Evolutionary conservation across 2,113 vertebrate genomes (phyloP), one percentile per base, ranked within the genome.

Genomic region (Abramis brama): DNA sequence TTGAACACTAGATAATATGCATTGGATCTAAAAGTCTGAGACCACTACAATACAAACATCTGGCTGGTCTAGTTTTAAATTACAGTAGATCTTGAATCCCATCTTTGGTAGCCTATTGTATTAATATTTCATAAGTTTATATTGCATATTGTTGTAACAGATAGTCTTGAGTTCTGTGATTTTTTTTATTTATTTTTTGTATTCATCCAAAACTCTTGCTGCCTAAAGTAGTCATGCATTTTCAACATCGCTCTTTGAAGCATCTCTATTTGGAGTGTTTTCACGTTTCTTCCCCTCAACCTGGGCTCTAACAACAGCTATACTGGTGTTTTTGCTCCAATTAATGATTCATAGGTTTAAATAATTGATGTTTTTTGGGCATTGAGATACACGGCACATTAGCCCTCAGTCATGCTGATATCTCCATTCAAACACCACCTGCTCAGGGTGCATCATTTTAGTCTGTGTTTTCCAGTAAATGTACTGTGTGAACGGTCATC

Each of bases 341-440:
- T 91, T 88, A 92, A 92, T 92, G 89, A 90, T 88, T 92, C 55
- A 88, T 50, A 27, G 60, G 81, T 90, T 88, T 94, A 87, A 94
- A 93, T 95, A 92, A 94, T 95, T 85, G 81, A 94, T 92, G 85
- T 64, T 60, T 90, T 87, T 89, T 87, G 62, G 91, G 88, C 86
- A 87, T 84, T 75, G 88, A 92, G 87, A 90, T 85, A 59, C 0
- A 45, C 81, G 88, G 83, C 87, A 81, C 82, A 80, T 86, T 87
- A 39, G 23, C 87, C 90, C 88, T 66, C 55, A 23, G 86, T 88
- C 79, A 90, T 83, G 57, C 78, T 92, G 92, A 91, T 89, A 89
- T 88, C 2, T 45, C 83, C 86, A 36, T 79, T 87, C 83, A 83
- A 60, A 57, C 52, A 52, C 47, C 81, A 83, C 68, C 81, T 83